Evolutionary conservation across 1,140 invertebrate genomes (phyloP).

Genomic region (Cataglyphis hispanica): DNA sequence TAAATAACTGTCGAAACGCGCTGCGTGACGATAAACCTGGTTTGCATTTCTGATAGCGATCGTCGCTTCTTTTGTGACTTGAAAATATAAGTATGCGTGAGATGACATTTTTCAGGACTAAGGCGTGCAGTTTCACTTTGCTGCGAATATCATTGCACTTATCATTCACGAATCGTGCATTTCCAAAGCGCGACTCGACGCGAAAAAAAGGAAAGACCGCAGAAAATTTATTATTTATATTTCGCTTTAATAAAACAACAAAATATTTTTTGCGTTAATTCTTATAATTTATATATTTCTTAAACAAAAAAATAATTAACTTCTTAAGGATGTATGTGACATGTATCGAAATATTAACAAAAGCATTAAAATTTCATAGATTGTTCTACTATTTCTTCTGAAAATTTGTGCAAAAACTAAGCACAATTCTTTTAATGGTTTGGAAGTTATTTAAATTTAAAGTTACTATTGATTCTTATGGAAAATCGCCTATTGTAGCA

Average conservation of each 20-base stretch:
- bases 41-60: conserved; percentile 3
- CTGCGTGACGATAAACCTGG: background rate
- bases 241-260: background rate
- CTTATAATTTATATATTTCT: background rate
- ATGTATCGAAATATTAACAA: no score
- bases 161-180: background rate
- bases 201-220: background rate
- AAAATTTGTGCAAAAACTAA: no score
- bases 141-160: no score
- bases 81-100: background rate
- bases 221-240: background rate
- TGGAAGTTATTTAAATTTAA: no score
- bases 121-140: background rate
- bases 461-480: no score
- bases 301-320: background rate
- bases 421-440: no score
- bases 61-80: background rate
- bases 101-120: background rate
- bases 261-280: background rate
- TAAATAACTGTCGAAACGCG: conserved; percentile 17
- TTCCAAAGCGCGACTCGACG: background rate
- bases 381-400: no score
- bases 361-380: no score
- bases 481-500: no score
- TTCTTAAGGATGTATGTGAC: no score